phyloP scores from a whole-genome alignment of 1,140 invertebrate species.

The Oryctes rhinoceros region DNA sequence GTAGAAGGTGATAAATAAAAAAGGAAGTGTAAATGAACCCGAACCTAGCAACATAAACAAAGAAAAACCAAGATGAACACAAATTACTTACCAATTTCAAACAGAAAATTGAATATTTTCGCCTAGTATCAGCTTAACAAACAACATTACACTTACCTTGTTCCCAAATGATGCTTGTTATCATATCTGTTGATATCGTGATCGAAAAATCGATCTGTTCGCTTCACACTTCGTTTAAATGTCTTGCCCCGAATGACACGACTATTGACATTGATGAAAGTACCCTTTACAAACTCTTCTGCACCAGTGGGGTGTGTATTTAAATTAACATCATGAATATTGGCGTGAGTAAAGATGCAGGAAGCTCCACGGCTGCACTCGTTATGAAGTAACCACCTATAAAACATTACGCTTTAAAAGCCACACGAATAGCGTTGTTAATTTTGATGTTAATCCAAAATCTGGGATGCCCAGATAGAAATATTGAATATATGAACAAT shows the following conservation, averaged over 20 bases:
- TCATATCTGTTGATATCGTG: background rate
- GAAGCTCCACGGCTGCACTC: conserved; percentile 26
- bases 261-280: background rate
- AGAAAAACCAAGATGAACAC: background rate
- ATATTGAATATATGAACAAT: background rate
- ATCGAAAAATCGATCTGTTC: background rate
- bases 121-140: background rate
- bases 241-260: background rate
- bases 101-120: background rate
- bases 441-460: background rate
- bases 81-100: background rate
- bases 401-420: conserved; percentile 14
- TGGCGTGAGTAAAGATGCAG: conserved; percentile 31
- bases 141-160: background rate
- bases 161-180: background rate
- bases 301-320: background rate
- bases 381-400: conserved; percentile 39
- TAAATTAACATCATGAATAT: conserved; percentile 18
- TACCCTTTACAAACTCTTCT: conserved; percentile 35
- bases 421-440: background rate
- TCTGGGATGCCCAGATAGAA: background rate
- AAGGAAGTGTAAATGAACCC: too few species aligned
- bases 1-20: too few species aligned
- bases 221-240: background rate
- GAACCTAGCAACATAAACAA: too few species aligned